Evolutionary conservation across 2,888 invertebrate genomes (phyloP), one percentile per base, ranked within the genome.

Genomic region (Alsophila aescularia): DNA sequence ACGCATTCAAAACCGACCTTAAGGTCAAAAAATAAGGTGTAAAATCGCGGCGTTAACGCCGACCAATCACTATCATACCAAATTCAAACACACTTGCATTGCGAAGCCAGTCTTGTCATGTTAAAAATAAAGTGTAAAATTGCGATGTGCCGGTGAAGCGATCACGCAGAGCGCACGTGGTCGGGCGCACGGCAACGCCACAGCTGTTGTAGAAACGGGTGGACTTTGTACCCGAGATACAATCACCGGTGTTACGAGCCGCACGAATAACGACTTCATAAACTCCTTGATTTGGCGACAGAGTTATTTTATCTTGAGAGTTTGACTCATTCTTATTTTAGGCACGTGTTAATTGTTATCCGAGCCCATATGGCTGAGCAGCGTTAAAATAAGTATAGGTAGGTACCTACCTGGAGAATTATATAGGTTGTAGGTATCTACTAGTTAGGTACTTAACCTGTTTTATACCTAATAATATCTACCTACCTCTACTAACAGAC

Each of bases 201-300:
- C 87, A 88, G 87, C 87, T 85, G 87, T 81, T 80, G 74, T 73
- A 70, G 67, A 70, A 56, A 70, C 70, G 71, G 70, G 67, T 77
- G 87, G 89, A 90, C 90, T 90, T 90, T 89, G 89, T 76, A 90
- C 88, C 73, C 80, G 76, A 66, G 73, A 72, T 73, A 84, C 86
- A 85, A 85, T 87, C 88, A 85, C 86, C 85, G 83, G 79, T 78
- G 77, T 74, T 70, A 77, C 76, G 72, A 71, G 64, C 77, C 77
- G n/a, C n/a, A 78, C 75, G 77, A 78, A 78, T 75, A 77, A 75
- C 77, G 70, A 60, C 60, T 72, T 45, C 24, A 51, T 66, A 62
- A 69, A 67, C 70, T 70, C 61, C 64, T 63, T 70, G 65, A 72
- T 76, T 75, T 70, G 70, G 73, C 72, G 73, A 67, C 61, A 70